Evolutionary conservation across 2,113 vertebrate species (phyloP), one percentile per base, ranked within the genome.

Genomic region (Gavia stellata): DNA sequence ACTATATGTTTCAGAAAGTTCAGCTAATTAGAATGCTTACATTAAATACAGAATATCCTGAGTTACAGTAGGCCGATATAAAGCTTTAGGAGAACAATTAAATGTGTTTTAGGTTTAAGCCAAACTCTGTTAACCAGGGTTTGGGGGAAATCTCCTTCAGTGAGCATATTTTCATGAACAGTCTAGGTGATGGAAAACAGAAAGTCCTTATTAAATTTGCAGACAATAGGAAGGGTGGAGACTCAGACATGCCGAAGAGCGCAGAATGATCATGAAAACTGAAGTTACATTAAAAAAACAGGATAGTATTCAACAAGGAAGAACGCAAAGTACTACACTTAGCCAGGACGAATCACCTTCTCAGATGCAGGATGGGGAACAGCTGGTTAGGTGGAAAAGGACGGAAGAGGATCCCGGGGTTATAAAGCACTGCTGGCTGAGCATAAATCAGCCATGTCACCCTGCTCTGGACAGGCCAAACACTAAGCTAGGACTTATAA

Each of bases 211-310:
- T 74, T 87, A 87, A 91, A 82, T 85, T 42, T 80, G 53, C 49
- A 90, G 66, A 90, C 87, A 96, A 90, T 87, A 85, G 74, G 31
- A 95, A 87, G 81, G 58, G 87, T 94, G 90, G 93, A 81, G 63
- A 20, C 86, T 91, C 63, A 84, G 83, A 45, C 2, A 2, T 65
- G 65, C 49, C 17, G 3, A 81, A 92, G 78, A 75, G 28, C 14
- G 62, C n/a, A 61, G 80, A 94, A 68, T 26, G 5, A 91, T 91
- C 31, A 56, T 52, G 36, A 87, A 89, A 89, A 87, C 61, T 61
- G 26, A 79, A 70, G 74, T 16, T 80, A 21, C 31, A 36, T 47
- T 5, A 25, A 53, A 81, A 83, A 84, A 16, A 0, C 29, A 68
- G 66, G 56, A 78, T 79, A 31, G 28, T 75, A 52, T 89, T 87